Base-by-base conservation (phyloP, 1,140 invertebrate genomes). In the Amyelois transitella region DNA sequence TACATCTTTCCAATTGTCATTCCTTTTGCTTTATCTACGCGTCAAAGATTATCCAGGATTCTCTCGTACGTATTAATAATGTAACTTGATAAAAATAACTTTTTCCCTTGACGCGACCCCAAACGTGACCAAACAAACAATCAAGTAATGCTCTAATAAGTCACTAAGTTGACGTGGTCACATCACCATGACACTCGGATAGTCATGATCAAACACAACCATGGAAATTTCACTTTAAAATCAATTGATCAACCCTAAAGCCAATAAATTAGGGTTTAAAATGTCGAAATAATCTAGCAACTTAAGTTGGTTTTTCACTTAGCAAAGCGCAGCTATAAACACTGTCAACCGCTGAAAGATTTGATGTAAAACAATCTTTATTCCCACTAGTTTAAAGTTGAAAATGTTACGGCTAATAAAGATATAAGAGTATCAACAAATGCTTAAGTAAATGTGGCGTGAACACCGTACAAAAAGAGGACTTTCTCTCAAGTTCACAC, bases 401-500 rank as follows among this genome's bases (percentile, higher is more conserved):
- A 47, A 19, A 20, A 47, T 32, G 10, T 10, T 12, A 32, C 8
- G 20, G 44, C 44, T 6, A 20, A 20, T 12, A 20, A 47, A 18
- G 8, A 2, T 18, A 47, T 7, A 47, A 18, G 44, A 47, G 32
- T 12, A 19, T 18, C 19, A 20, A 20, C 19, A 8, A 19, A 47
- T 20, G 10, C 44, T 47, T 47, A 47, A 17, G 18, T 47, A 47
- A 47, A 19, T 47, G 44, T 47, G n/a, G 17, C 44, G 7, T 47
- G 44, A 20, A 47, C 14, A 17, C 3, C 6, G 0, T 1, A 47
- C 44, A 47, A 47, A 47, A 47, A 47, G 17, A 47, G 7, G 8
- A 70, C 68, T 70, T 70, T 70, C 68, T 53, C 64, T 62, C 51
- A 62, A 62, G 64, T 70, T 67, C 68, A 70, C 68, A 70, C 68